Evolutionary conservation across 2,113 vertebrate species (phyloP).

Genomic region (Struthio camelus): DNA sequence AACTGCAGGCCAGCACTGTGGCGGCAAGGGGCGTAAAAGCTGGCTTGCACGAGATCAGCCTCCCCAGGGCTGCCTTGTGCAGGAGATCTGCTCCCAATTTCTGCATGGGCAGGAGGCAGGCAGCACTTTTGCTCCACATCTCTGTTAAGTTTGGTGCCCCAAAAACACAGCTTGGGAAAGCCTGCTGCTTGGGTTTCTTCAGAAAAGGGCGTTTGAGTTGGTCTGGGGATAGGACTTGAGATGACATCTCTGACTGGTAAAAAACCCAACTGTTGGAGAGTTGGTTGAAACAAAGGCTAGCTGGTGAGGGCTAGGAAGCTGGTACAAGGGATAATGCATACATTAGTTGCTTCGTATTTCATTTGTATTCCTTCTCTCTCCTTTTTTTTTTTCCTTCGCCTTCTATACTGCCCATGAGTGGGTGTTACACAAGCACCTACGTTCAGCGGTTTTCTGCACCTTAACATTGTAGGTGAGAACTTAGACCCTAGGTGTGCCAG

Average conservation of each 20-base stretch:
- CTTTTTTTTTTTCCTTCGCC: fast-evolving
- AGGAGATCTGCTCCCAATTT: conserved; percentile 17
- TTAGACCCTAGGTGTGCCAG: background rate
- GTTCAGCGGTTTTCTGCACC: background rate
- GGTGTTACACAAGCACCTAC: background rate
- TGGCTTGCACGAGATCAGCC: background rate
- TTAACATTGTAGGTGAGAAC: background rate
- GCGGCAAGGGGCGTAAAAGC: background rate
- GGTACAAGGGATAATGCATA: background rate
- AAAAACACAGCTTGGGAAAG: background rate
- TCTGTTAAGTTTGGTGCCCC: background rate
- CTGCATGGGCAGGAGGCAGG: background rate
- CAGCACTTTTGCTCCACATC: background rate
- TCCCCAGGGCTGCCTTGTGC: background rate
- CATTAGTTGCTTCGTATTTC: background rate
- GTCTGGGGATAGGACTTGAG: background rate
- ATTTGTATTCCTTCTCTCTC: background rate
- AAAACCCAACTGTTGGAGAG: background rate
- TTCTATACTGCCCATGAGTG: background rate
- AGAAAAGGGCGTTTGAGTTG: background rate
- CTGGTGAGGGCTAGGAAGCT: background rate
- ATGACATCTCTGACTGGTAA: background rate
- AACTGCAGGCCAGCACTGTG: fast-evolving
- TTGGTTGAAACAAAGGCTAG: background rate
- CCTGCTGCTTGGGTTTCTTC: background rate